phyloP scores from a whole-genome alignment of 2,797 vertebrate genomes.

The Toxotes lorentzi region DNA sequence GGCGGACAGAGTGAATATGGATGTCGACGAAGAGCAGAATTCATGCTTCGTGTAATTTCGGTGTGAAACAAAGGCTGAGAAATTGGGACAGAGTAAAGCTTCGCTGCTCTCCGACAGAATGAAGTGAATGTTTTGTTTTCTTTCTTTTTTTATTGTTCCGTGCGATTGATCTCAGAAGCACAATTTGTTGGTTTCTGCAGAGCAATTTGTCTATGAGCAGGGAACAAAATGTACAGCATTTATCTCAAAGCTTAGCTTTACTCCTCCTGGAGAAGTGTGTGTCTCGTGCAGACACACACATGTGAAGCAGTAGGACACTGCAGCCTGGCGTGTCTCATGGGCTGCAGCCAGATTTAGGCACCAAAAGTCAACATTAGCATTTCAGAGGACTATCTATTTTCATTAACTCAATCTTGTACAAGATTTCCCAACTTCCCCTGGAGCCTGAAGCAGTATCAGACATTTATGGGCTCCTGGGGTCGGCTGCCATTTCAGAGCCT shows the following conservation, averaged over 20 bases:
- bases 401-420: conserved; percentile 58
- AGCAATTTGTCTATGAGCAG: conserved; percentile 31
- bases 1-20: conserved; percentile 36
- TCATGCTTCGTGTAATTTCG: neutral
- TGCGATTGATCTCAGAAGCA: conserved; percentile 22
- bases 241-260: conserved; percentile 37
- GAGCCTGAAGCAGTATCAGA: conserved; percentile 53
- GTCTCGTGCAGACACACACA: neutral
- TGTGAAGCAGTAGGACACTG: conserved; percentile 4
- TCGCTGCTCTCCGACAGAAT: conserved; percentile 14
- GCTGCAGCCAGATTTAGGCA: conserved; percentile 47
- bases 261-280: conserved; percentile 6
- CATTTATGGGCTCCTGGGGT: conserved; percentile 52
- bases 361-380: conserved; percentile 77
- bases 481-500: conserved; percentile 56
- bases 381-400: conserved; percentile 60
- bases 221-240: conserved; percentile 15
- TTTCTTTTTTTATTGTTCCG: neutral
- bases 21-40: conserved; percentile 34
- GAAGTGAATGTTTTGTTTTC: neutral
- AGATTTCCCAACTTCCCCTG: conserved; percentile 48
- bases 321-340: conserved; percentile 11
- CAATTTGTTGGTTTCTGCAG: conserved; percentile 34
- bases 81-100: conserved; percentile 33
- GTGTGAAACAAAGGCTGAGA: conserved; percentile 45